phyloP scores from a whole-genome alignment of 2,888 invertebrate genomes.

The Bombyx huttoni region DNA sequence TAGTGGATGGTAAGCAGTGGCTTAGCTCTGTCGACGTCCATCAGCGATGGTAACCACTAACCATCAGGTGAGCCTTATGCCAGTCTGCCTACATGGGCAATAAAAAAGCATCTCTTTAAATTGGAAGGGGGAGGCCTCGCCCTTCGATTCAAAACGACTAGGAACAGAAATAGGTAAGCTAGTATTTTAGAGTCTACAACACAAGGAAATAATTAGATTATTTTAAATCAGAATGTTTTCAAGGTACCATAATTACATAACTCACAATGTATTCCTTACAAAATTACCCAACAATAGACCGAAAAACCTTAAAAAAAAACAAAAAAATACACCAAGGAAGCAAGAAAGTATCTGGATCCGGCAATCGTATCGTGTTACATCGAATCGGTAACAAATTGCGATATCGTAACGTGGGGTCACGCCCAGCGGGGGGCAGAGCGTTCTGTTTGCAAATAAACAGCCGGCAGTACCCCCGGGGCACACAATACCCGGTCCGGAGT shows the following conservation, averaged over 20 bases:
- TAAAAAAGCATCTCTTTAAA: no score
- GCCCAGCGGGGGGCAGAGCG: slow-evolving; percentile 44
- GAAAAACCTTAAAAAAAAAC: not conserved
- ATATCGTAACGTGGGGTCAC: slow-evolving; percentile 24
- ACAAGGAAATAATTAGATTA: no score
- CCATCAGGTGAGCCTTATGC: no score
- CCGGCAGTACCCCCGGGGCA: slow-evolving; percentile 40
- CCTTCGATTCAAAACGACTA: no score
- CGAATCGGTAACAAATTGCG: slow-evolving; percentile 52
- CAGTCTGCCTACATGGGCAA: no score
- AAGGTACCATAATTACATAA: not conserved
- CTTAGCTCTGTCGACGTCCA: no score
- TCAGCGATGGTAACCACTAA: no score
- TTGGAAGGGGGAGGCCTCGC: no score
- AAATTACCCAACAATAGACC: not conserved
- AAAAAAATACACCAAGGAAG: slow-evolving; percentile 2
- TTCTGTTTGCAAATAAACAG: slow-evolving; percentile 70
- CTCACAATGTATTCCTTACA: not conserved
- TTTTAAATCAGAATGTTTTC: not conserved
- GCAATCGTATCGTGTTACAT: slow-evolving; percentile 39
- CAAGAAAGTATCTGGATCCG: slow-evolving; percentile 5
- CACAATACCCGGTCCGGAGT: slow-evolving; percentile 11
- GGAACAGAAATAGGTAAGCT: no score
- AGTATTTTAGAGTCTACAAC: not conserved
- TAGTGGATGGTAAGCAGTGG: no score